A percentile compares a stretch with the other conserved stretches of the same genome.
Evolutionary conservation across 2,888 invertebrate genomes (phyloP).

Genomic region (Rambutsinella grinnellia): DNA sequence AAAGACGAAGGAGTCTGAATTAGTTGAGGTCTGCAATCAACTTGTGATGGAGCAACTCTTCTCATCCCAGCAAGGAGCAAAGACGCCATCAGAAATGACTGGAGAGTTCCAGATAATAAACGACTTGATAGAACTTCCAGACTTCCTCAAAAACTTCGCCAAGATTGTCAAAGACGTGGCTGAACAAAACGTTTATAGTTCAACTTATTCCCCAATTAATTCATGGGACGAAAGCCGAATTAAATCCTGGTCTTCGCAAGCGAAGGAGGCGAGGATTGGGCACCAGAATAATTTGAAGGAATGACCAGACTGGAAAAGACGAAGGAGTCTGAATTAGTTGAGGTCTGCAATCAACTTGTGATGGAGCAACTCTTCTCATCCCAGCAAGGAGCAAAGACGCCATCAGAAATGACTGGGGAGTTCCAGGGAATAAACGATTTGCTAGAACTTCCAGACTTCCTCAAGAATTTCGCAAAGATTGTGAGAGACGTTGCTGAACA

Average conservation of each 20-base stretch:
- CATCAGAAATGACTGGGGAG: not conserved
- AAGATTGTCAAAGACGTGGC: not conserved
- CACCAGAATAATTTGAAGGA: not conserved
- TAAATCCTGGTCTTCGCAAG: too few species aligned
- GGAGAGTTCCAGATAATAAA: not conserved
- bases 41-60: constrained; percentile 7
- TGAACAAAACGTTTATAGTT: too few species aligned
- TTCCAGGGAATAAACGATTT: not conserved
- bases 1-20: not conserved
- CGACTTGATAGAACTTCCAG: not conserved
- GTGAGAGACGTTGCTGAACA: not conserved
- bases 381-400: constrained; percentile 2
- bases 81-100: not conserved
- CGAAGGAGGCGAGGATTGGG: not conserved
- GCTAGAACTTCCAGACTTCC: not conserved
- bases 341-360: not conserved
- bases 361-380: constrained; percentile 5
- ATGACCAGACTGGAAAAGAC: not conserved
- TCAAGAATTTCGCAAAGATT: not conserved
- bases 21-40: not conserved
- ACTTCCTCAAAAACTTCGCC: not conserved
- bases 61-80: not conserved
- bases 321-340: not conserved
- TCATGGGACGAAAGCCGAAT: too few species aligned
- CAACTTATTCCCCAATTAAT: too few species aligned